Conservation (phyloP, 2,888 invertebrate species). For the Smittia aterrima region DNA sequence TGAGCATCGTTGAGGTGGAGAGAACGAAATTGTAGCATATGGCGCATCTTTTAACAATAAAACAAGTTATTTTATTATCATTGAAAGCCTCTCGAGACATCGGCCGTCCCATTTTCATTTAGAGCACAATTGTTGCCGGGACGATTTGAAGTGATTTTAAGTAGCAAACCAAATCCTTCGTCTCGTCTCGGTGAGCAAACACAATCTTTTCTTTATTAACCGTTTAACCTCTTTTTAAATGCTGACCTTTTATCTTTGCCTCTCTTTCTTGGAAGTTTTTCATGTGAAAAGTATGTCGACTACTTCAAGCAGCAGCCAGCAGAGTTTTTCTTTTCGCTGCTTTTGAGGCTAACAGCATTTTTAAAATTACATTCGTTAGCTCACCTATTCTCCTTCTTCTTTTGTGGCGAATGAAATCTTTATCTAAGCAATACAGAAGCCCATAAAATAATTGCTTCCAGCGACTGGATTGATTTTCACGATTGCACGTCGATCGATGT, state of each 20-base stretch:
- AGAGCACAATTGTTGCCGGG: neutral
- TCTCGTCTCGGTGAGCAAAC: neutral
- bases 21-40: neutral
- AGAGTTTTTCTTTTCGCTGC: neutral
- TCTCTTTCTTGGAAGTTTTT: constrained; percentile 6
- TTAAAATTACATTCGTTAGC: constrained; percentile 29
- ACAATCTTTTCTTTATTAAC: constrained; percentile 37
- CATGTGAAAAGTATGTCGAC: constrained; percentile 30
- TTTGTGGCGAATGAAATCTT: constrained; percentile 4
- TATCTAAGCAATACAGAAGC: constrained; percentile 35
- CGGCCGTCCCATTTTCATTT: neutral
- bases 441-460: constrained; percentile 38
- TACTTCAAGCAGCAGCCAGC: constrained; percentile 1
- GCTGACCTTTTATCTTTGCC: constrained; percentile 27
- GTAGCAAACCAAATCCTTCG: neutral
- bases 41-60: neutral
- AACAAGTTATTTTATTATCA: neutral
- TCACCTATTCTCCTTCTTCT: neutral
- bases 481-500: neutral
- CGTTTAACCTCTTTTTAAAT: constrained; percentile 39
- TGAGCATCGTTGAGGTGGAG: neutral
- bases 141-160: neutral
- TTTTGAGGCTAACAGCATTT: constrained; percentile 42
- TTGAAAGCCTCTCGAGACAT: neutral
- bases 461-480: constrained; percentile 33